Base-by-base conservation (phyloP, 2,797 vertebrate genomes). In the Tragelaphus eurycerus region DNA sequence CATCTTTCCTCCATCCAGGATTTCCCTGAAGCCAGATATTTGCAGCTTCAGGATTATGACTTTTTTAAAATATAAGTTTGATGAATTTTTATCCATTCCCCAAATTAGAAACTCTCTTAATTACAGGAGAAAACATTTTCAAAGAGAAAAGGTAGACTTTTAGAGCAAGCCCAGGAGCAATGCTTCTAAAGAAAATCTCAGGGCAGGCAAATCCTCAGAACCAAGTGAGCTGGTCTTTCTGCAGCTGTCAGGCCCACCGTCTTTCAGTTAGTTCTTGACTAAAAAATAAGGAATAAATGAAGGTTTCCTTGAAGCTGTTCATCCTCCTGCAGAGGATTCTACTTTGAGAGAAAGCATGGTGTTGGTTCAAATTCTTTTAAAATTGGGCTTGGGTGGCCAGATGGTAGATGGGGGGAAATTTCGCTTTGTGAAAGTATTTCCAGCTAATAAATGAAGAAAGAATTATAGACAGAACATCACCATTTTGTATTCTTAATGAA, bases 41-140 rank as follows among this genome's bases (percentile, higher is more conserved):
- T 79, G 89, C 86, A 96, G 88, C 52, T 98, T 89, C 60, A 60
- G 64, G 88, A 93, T 87, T 91, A 74, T 52, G 31, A 92, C 90
- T 96, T 96, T 96, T 93, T 84, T 6, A 88, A 97, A 97, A 96
- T 93, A 95, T 55, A 90, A 64, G 94, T 97, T 98, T 96, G 97
- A 96, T 92, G 97, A 97, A 84, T 98, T 97, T 97, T 96, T 96
- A 96, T 87, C 90, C 95, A 38, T 84, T 96, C 29, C 43, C 95
- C n/a, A 95, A 95, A 93, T 98, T 96, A 97, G 94, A 94, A 97
- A 98, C 96, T 86, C 55, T 84, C 9, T 96, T 98, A 90, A 98
- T 97, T 97, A 95, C 46, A 74, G 91, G 86, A 94, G 93, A 97
- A 97, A 98, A 97, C 64, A 79, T 95, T 96, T 98, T 90, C 84